Percentiles rank a stretch among this genome's conserved stretches.
These are phyloP conservation scores for Campoplex nolae DNA, from an alignment of 2,888 invertebrate species.

Conservation along the genomic window DNA sequence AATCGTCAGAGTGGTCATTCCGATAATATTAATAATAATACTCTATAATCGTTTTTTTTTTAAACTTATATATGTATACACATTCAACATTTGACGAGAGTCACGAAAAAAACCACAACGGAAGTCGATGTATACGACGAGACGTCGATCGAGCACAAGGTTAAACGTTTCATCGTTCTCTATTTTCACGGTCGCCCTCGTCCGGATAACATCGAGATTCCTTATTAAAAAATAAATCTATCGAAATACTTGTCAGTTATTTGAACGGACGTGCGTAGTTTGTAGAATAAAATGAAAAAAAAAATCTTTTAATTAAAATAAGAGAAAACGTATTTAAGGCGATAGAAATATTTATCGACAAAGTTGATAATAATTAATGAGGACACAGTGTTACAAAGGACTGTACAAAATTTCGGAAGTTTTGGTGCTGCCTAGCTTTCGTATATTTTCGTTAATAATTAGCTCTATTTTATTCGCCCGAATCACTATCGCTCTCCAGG, in stretches of 20 bases:
- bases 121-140: constrained; percentile 17
- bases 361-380: constrained; percentile 17
- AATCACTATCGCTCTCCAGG: constrained; percentile 32
- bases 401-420: constrained; percentile 71
- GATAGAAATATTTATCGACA: neutral
- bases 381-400: constrained; percentile 10
- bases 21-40: constrained; percentile 27
- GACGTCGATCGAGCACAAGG: constrained; percentile 47
- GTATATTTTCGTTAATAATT: constrained; percentile 71
- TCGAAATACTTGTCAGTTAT: constrained; percentile 38
- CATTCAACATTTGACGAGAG: constrained; percentile 45
- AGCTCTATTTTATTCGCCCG: constrained; percentile 10
- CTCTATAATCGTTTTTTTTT: constrained; percentile 2
- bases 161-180: constrained; percentile 29
- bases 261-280: neutral
- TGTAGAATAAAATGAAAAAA: constrained; percentile 5
- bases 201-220: constrained; percentile 28
- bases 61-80: constrained; percentile 22
- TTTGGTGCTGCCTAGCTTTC: constrained; percentile 79
- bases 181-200: constrained; percentile 41
- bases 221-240: constrained; percentile 36
- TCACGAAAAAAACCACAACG: constrained; percentile 39
- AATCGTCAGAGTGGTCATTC: neutral
- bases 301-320: constrained; percentile 1
- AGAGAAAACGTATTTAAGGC: constrained; percentile 22